Evolutionary conservation across 2,888 invertebrate species (phyloP).

Genomic region (Thecocarcelia acutangulata): DNA sequence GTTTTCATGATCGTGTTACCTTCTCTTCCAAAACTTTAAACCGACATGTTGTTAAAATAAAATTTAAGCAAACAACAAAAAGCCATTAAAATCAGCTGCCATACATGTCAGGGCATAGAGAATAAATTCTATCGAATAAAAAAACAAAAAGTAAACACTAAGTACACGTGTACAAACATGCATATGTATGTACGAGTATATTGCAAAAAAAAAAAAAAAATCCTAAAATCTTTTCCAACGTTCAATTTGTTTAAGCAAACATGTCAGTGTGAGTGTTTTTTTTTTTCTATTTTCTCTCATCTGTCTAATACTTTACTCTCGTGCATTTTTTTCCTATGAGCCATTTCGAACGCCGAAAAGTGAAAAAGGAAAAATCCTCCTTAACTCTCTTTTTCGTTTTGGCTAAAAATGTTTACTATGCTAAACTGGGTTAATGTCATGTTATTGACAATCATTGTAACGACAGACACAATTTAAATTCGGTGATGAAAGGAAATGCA

Average conservation of each 20-base stretch:
- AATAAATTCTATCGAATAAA: constrained; percentile 43
- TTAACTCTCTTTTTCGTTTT: constrained; percentile 14
- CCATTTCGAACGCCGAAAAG: constrained; percentile 27
- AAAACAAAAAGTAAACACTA: constrained; percentile 10
- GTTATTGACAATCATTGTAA: constrained; percentile 64
- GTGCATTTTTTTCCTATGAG: constrained; percentile 22
- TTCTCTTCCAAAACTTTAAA: constrained; percentile 41
- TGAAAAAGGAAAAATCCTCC: constrained; percentile 16
- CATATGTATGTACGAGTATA: no score
- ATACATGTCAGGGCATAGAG: constrained; percentile 38
- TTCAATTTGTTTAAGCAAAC: constrained; percentile 46
- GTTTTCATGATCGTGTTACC: constrained; percentile 18
- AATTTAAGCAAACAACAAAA: constrained; percentile 56
- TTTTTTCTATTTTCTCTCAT: neutral
- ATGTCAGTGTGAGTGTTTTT: constrained; percentile 11
- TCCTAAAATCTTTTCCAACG: constrained; percentile 41
- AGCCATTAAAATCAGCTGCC: constrained; percentile 61
- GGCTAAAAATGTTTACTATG: constrained; percentile 54
- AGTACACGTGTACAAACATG: no score
- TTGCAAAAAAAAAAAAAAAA: no score
- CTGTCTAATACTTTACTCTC: neutral
- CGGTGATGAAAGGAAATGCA: constrained; percentile 28
- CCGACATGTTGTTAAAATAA: constrained; percentile 40
- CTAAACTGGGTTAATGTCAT: constrained; percentile 68
- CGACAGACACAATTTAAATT: constrained; percentile 44